Evolutionary conservation across 2,113 vertebrate genomes (phyloP).

Genomic region (Motacilla tschutschensis): DNA sequence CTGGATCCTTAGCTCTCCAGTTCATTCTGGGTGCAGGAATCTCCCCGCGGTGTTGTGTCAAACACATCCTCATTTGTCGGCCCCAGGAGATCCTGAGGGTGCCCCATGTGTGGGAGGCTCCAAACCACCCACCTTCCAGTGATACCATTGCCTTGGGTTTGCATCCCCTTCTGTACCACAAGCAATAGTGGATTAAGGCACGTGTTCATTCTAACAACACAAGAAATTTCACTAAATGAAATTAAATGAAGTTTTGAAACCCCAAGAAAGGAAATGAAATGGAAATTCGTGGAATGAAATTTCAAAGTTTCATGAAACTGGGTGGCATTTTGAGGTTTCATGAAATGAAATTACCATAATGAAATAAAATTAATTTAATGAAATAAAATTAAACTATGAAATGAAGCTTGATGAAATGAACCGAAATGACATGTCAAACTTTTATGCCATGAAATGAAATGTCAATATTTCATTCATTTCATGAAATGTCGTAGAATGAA

Average conservation of each 20-base stretch:
- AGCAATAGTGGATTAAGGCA: not conserved
- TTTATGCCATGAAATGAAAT: not conserved
- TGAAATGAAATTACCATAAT: not conserved
- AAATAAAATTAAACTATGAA: not conserved
- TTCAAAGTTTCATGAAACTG: not conserved
- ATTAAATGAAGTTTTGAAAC: not conserved
- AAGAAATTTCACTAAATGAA: not conserved
- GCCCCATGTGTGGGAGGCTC: not conserved
- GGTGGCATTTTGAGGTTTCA: too few relatives aligned
- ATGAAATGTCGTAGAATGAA: not conserved
- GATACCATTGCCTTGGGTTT: not conserved
- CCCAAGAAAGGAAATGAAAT: not conserved
- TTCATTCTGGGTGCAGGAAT: accelerated
- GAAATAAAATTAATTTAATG: not conserved
- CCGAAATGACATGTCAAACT: not conserved
- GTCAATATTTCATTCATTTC: not conserved
- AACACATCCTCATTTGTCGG: not conserved
- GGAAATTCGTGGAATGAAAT: not conserved
- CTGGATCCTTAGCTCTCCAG: not conserved
- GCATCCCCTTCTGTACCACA: not conserved
- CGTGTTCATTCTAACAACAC: not conserved
- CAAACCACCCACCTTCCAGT: not conserved
- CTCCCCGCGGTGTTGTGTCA: accelerated
- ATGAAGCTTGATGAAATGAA: not conserved
- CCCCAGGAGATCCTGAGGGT: not conserved